These are phyloP conservation scores for Dipodomys merriami DNA, from an alignment of 2,113 vertebrate species.

Conservation along the genomic window DNA sequence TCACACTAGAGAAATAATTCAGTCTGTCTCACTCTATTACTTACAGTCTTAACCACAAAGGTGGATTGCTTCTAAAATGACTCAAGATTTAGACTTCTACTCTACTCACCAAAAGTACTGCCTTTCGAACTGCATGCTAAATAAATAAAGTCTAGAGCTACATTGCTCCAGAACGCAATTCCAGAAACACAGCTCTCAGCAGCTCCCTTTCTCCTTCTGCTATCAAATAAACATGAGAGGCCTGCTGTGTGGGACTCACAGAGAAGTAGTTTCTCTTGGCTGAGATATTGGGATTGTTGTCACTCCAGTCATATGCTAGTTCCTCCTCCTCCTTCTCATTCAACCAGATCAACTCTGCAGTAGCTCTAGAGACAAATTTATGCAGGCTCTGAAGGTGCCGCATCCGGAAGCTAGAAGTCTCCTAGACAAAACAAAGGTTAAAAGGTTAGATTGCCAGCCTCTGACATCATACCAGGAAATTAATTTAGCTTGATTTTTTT, in stretches of 20 bases:
- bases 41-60: slow-evolving; percentile 40
- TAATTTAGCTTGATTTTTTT: not conserved
- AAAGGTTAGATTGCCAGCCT: slow-evolving; percentile 31
- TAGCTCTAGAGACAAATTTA: slow-evolving; percentile 93
- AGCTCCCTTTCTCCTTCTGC: not conserved
- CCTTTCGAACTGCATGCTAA: slow-evolving; percentile 14
- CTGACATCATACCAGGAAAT: slow-evolving; percentile 23
- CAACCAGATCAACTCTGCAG: slow-evolving; percentile 97
- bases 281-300: slow-evolving; percentile 92
- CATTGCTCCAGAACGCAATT: not conserved
- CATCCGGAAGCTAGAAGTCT: slow-evolving; percentile 95
- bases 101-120: not conserved
- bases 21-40: not conserved
- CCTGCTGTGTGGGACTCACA: slow-evolving; percentile 86
- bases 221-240: slow-evolving; percentile 22
- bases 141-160: not conserved
- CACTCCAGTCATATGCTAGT: slow-evolving; percentile 97
- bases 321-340: slow-evolving; percentile 99
- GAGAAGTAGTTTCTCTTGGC: slow-evolving; percentile 93
- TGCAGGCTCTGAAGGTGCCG: slow-evolving; percentile 95
- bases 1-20: not conserved
- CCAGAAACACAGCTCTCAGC: slow-evolving; percentile 1
- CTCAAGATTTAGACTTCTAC: not conserved
- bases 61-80: slow-evolving; percentile 30
- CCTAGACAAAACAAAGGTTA: slow-evolving; percentile 84